Evolutionary conservation across 2,888 invertebrate species (phyloP).

Genomic region (Isotomurus palustris): DNA sequence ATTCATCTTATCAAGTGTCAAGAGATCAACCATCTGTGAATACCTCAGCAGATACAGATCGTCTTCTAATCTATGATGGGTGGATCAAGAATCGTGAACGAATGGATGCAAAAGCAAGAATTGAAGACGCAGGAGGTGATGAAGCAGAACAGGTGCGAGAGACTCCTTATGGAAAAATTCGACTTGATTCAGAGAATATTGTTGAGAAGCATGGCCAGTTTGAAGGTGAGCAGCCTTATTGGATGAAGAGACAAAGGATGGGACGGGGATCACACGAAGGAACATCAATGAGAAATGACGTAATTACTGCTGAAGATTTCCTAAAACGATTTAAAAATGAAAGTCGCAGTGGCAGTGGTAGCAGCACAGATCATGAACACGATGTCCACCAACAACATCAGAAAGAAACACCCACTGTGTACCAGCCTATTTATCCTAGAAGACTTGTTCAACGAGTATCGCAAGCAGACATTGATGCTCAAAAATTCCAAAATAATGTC

Average conservation of each 20-base stretch:
- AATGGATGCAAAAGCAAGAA: too few species aligned
- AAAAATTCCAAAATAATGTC: neutral
- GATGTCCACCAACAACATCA: neutral
- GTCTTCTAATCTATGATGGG: slow-evolving; percentile 15
- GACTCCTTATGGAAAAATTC: slow-evolving; percentile 15
- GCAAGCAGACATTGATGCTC: neutral
- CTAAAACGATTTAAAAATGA: neutral
- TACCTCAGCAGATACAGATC: neutral
- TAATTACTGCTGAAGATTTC: neutral
- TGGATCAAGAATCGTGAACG: slow-evolving; percentile 16
- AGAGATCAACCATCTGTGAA: neutral
- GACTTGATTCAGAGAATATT: slow-evolving; percentile 25
- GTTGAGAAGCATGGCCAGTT: slow-evolving; percentile 5
- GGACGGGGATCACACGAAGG: neutral
- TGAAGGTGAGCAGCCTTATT: neutral
- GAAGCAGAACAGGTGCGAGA: slow-evolving; percentile 8
- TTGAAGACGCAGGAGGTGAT: neutral
- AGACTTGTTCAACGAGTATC: neutral
- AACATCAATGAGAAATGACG: neutral
- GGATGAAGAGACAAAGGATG: neutral
- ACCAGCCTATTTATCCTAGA: slow-evolving; percentile 4
- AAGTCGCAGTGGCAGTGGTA: too few species aligned
- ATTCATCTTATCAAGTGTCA: neutral
- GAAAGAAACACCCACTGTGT: neutral
- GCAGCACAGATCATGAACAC: neutral